These are phyloP conservation scores for Eulimnadia texana DNA, from an alignment of 1,140 invertebrate genomes.

Conservation along the genomic window DNA sequence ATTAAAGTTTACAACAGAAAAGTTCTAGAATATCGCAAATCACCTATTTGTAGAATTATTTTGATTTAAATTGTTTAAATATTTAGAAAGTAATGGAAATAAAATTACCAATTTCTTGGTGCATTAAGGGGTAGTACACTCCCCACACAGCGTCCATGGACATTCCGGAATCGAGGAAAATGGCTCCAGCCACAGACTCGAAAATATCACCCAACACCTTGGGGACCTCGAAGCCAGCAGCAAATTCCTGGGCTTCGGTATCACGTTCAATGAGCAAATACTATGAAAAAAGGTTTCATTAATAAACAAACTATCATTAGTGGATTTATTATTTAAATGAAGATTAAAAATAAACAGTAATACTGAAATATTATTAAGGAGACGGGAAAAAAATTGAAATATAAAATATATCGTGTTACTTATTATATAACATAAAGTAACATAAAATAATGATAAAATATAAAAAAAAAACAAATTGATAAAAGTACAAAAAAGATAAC, in stretches of 20 bases:
- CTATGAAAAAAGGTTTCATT: not conserved
- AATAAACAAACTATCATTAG: not conserved
- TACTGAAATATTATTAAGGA: not conserved
- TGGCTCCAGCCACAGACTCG: constrained; percentile 93
- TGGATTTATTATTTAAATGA: not conserved
- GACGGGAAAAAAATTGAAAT: not conserved
- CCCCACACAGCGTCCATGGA: constrained; percentile 91
- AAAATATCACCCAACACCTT: constrained; percentile 97
- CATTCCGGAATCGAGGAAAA: constrained; percentile 89
- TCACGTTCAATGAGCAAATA: constrained; percentile 36
- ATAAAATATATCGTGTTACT: too few species aligned
- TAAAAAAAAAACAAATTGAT: too few species aligned
- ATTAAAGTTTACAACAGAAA: constrained; percentile 4
- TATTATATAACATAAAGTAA: too few species aligned
- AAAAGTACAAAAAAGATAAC: too few species aligned
- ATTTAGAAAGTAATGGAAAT: too few species aligned
- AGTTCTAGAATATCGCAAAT: constrained; percentile 18
- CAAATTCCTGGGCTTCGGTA: constrained; percentile 74
- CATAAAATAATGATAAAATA: not conserved
- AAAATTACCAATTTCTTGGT: constrained; percentile 66
- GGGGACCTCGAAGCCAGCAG: constrained; percentile 95
- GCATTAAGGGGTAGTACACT: constrained; percentile 91
- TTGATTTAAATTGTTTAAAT: constrained; percentile 11
- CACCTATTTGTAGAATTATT: constrained; percentile 7
- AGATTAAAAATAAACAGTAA: constrained; percentile 7